Evolutionary conservation across 2,888 invertebrate genomes (phyloP).

Genomic region (Galerucella pusilla): DNA sequence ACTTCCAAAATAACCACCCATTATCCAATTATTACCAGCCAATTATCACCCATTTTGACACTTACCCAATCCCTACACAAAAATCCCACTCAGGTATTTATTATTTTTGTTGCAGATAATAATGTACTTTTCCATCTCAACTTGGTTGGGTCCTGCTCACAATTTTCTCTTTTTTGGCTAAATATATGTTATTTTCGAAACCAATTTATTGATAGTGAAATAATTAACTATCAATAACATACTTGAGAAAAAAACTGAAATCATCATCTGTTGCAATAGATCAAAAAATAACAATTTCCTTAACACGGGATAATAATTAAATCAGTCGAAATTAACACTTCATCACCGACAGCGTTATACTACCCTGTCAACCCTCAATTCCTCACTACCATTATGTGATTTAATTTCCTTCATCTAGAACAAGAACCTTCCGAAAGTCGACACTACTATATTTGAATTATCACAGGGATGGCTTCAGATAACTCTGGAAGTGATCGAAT

Average conservation of each 20-base stretch:
- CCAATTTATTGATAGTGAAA: background rate
- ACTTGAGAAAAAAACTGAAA: background rate
- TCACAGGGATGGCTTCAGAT: background rate
- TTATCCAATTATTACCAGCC: too few species aligned
- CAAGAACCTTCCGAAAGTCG: slow-evolving; percentile 14
- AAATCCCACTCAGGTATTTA: too few species aligned
- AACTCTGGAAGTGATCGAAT: background rate
- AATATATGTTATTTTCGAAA: too few species aligned
- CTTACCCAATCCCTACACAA: too few species aligned
- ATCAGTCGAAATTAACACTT: slow-evolving; percentile 21
- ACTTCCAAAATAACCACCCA: too few species aligned
- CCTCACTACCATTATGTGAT: slow-evolving; percentile 26
- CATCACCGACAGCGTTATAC: slow-evolving; percentile 6
- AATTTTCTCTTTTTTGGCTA: too few species aligned
- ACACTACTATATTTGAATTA: slow-evolving; percentile 17
- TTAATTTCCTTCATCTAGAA: slow-evolving; percentile 22
- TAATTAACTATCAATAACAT: background rate
- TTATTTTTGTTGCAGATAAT: too few species aligned
- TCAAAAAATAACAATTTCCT: slow-evolving; percentile 18
- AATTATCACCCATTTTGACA: too few species aligned
- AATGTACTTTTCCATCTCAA: too few species aligned
- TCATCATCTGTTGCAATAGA: slow-evolving; percentile 6
- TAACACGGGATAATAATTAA: slow-evolving; percentile 14
- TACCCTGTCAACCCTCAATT: slow-evolving; percentile 10
- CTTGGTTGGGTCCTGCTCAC: too few species aligned